phyloP scores from a whole-genome alignment of 2,797 vertebrate species.

The Psittacula derbiana region DNA sequence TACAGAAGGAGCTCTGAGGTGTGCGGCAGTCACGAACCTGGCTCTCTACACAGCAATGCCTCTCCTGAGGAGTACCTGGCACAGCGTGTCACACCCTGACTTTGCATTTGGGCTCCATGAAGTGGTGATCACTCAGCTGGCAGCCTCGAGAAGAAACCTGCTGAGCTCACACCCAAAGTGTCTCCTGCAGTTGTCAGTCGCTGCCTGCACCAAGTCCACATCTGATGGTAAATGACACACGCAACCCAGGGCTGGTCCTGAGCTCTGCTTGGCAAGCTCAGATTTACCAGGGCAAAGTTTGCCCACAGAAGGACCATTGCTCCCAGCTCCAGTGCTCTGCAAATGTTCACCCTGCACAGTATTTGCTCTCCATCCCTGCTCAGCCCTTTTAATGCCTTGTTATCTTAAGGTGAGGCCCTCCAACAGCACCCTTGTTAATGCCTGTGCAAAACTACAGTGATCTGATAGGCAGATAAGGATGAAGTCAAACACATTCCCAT shows the following conservation, averaged over 20 bases:
- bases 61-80: background rate
- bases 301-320: background rate
- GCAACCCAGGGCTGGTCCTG: background rate
- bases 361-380: background rate
- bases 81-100: fast-evolving
- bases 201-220: background rate
- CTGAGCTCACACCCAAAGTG: background rate
- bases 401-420: conserved; percentile 22
- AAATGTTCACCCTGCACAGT: background rate
- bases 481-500: background rate
- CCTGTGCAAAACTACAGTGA: background rate
- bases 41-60: fast-evolving
- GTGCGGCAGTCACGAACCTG: background rate
- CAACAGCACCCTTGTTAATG: background rate
- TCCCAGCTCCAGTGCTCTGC: background rate
- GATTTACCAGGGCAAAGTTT: background rate
- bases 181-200: background rate
- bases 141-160: background rate
- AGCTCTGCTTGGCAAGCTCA: background rate
- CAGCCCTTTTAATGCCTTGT: background rate
- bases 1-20: background rate
- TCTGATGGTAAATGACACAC: background rate
- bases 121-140: background rate
- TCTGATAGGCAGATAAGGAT: background rate
- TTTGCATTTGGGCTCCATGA: fast-evolving